Base-by-base conservation (phyloP, 1,140 invertebrate genomes). In the Drosophila takahashii region DNA sequence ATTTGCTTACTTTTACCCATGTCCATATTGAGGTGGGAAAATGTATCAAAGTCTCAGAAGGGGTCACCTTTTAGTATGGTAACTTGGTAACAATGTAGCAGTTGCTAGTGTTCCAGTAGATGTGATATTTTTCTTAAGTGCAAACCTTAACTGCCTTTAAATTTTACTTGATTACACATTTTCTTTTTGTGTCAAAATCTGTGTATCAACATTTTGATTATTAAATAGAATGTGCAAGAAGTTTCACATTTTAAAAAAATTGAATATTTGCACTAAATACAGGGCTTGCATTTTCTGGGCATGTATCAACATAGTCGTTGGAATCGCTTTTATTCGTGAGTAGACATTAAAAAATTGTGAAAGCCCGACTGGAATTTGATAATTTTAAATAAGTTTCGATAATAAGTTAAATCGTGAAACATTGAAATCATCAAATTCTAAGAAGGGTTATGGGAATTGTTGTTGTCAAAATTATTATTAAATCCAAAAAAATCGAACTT, bases 1-100 rank as follows among this genome's bases (percentile, higher is more conserved):
- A 57, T 71, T 70, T 71, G 67, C 34, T 32, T 47, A 57, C 60
- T 67, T 67, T 70, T 70, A 70, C 64, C 67, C 48, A 9, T 47
- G 67, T 47, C 51, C 51, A 47, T 10, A 66, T 42, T 11, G 10
- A 7, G 36, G 36, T 34, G n/a, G 3, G 18, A 4, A 39, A 39
- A 67, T 42, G 27, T 47, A 67, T 15, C 58, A 41, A 32, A 34
- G 59, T 36, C 18, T 27, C 16, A 26, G 11, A n/a, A 34, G n/a
- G 8, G 15, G 13, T 10, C 5, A 11, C 18, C 13, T 11, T 2
- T 29, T 34, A 11, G 22, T 10, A 8, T 8, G 15, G 16, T 15
- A 16, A 50, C 50, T 59, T 50, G 27, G 27, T 37, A n/a, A 29
- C 52, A 13, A n/a, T 47, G 11, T 47, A 34, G 10, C 48, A 50